Base-by-base conservation (phyloP, 2,113 vertebrate genomes). In the Micromys minutus region DNA sequence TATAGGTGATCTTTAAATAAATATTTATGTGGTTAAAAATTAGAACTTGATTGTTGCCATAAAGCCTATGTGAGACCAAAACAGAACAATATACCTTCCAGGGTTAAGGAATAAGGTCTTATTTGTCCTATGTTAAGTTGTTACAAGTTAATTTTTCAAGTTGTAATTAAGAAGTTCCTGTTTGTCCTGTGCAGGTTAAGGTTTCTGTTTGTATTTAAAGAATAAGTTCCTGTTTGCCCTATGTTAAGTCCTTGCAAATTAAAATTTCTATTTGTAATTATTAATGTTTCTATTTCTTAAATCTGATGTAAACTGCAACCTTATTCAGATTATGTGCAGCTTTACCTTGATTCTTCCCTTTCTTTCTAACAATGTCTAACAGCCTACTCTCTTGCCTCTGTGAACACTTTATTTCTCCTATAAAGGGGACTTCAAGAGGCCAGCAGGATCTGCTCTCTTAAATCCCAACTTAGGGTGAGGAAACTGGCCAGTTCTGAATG, bases 1-100 rank as follows among this genome's bases (percentile, higher is more conserved):
- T 90, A 92, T 50, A 94, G 24, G 13, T 95, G 89, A 96, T 92
- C 85, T 93, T 94, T 71, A 74, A 75, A 91, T 87, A 92, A 81
- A 74, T 45, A 93, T 75, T 88, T 93, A 36, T 91, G 50, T 94
- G 75, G 63, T 65, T 81, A 97, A 84, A 89, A 97, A 94, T 96
- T 86, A 93, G 80, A 36, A 55, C 95, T 45, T 94, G 86, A 75
- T 24, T 93, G 29, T 63, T 81, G 84, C 72, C 86, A 65, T 45
- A 75, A 94, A 96, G 19, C 59, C 59, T 61, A 1, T 4, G 4
- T 55, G 52, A 57, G 34, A 15, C 19, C 77, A 57, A 80, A 9
- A 57, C 21, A 24, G 36, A 3, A 52, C 3, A 21, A 21, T 34
- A 79, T 36, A 79, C 47, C 31, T 79, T 79, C 1, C 31, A 36